Base-by-base conservation (phyloP, 2,888 invertebrate species). In the Leptinotarsa tumamoca region DNA sequence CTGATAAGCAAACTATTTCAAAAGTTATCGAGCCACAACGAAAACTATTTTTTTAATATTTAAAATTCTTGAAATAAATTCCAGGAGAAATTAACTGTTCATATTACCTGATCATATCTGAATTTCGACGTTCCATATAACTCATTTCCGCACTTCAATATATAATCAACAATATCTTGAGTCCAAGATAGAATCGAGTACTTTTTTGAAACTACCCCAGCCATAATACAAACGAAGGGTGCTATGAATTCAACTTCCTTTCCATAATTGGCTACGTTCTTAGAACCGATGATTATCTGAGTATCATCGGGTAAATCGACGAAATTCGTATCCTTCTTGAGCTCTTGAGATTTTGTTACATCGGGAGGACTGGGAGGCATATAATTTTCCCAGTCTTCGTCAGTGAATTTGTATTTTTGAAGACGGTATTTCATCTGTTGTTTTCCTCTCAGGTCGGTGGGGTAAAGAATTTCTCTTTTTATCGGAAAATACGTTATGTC, bases 111-210 rank as follows among this genome's bases (percentile, higher is more conserved):
- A 75, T 86, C 87, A 74, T 86, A 87, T 71, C 86, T 80, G 23
- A 86, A 83, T 77, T 84, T 90, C 84, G 85, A 89, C 84, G 90
- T 84, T 21, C 82, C 81, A 76, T 85, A 85, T 13, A 90, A 88
- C 18, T 88, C 85, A 71, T 87, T 87, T 75, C 90, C 89, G 78
- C 90, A 90, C 14, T 90, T 89, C 17, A 92, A 83, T 0, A 92
- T 89, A 81, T 92, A 93, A 81, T 92, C 91, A 0, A 94, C 90
- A 0, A 93, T 89, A 0, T 91, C 90, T 0, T 85, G 75, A 1
- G 91, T 91, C 94, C 94, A 94, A 0, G 93, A 90, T 50, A 90
- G 87, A 1, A 92, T 88, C 0, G 89, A 77, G 79, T 91, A 92
- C 81, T 93, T 93, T 78, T 91, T 90, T 0, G 92, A 91, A 10